These are phyloP conservation scores for Ellobius talpinus DNA, from an alignment of 2,113 vertebrate genomes.

Conservation along the genomic window DNA sequence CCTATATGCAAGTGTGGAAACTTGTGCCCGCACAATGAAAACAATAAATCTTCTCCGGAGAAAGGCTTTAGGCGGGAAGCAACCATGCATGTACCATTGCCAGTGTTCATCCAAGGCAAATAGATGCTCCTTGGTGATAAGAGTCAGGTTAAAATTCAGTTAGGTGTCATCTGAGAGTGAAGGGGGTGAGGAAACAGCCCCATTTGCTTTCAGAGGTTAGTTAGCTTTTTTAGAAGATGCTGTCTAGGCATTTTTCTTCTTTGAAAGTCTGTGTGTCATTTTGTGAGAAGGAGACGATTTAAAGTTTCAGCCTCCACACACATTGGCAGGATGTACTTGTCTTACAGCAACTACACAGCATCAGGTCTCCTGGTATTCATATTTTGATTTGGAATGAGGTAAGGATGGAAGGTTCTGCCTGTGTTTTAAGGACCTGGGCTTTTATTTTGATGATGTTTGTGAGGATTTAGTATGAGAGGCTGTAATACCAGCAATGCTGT, in stretches of 20 bases:
- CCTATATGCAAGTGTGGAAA: neutral
- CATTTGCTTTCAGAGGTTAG: slow-evolving; percentile 67
- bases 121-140: neutral
- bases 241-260: slow-evolving; percentile 63
- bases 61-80: slow-evolving; percentile 54
- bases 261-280: slow-evolving; percentile 48
- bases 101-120: slow-evolving; percentile 21
- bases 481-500: slow-evolving; percentile 48
- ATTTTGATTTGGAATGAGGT: slow-evolving; percentile 70
- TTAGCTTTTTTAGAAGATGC: slow-evolving; percentile 59
- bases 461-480: neutral
- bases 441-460: slow-evolving; percentile 57
- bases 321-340: neutral
- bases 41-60: slow-evolving; percentile 34
- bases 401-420: neutral
- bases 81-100: slow-evolving; percentile 25
- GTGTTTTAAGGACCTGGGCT: slow-evolving; percentile 46
- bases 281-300: slow-evolving; percentile 66
- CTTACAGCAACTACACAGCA: neutral
- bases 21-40: neutral
- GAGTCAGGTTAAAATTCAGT: slow-evolving; percentile 63
- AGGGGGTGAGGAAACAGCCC: slow-evolving; percentile 66
- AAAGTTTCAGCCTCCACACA: slow-evolving; percentile 43
- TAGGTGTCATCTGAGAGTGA: slow-evolving; percentile 62
- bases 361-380: neutral